phyloP scores from a whole-genome alignment of 2,888 invertebrate genomes.

The Liopterus haemorrhoidalis region DNA sequence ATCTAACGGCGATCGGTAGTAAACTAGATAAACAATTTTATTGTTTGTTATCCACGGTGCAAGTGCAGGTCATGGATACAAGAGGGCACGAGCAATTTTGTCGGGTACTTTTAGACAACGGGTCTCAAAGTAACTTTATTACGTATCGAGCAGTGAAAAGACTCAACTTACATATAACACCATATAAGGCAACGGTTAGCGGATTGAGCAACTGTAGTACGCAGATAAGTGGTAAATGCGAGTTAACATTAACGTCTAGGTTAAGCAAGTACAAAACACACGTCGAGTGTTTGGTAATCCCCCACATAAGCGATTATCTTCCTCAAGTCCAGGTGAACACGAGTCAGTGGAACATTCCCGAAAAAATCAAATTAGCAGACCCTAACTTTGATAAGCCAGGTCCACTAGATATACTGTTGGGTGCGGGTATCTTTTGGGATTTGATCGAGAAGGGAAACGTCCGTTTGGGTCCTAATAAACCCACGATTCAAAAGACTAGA shows the following conservation, averaged over 20 bases:
- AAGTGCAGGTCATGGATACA: background rate
- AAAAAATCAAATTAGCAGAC: constrained; percentile 25
- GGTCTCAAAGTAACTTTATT: constrained; percentile 1
- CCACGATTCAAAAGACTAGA: constrained; percentile 5
- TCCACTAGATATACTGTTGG: constrained; percentile 24
- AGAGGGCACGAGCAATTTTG: background rate
- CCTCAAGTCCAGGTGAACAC: background rate
- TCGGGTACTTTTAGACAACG: background rate
- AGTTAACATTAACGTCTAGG: background rate
- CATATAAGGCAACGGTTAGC: background rate
- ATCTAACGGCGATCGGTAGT: background rate
- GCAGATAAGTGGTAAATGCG: background rate
- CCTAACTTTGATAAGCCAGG: constrained; percentile 18
- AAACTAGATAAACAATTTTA: constrained; percentile 1
- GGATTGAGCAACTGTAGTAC: background rate
- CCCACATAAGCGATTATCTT: background rate
- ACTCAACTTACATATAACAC: background rate
- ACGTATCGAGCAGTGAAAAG: background rate
- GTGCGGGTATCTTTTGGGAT: constrained; percentile 18
- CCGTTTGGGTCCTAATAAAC: constrained; percentile 9
- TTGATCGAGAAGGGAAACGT: constrained; percentile 11
- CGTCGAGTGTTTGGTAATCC: background rate
- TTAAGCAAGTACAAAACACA: background rate
- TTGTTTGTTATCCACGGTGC: background rate
- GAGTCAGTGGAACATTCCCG: background rate